Base-by-base conservation (phyloP, 1,140 invertebrate genomes). In the Panulirus ornatus region DNA sequence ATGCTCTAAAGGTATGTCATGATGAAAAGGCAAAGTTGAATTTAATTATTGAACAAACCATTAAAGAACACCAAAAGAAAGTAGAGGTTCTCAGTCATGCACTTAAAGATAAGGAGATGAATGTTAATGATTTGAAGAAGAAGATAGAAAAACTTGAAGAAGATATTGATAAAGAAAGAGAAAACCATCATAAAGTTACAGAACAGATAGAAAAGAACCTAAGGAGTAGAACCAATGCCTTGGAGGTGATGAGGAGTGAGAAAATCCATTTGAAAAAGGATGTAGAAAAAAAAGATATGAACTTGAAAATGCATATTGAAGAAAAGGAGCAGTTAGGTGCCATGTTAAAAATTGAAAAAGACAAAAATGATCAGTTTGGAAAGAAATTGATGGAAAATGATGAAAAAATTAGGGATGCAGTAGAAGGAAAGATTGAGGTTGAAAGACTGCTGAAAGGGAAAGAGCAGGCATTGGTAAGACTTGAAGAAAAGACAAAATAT, bases 71-170 rank as follows among this genome's bases (percentile, higher is more conserved):
- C 22, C 1, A 51, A 47, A 16, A 27, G 16, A 30, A 51, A 51
- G 40, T 79, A 8, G 9, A 79, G 19, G 27, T 22, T 22, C 3
- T 79, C 42, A 47, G 30, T 47, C 38, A 36, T 16, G 11, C 1
- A 3, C 30, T 79, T 42, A 51, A 1, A 27, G 8, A 38, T 27
- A 47, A 44, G 5, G 19, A 30, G 2, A 36, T 51, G n/a, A 51
- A 51, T 47, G 30, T 30, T 42, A 16, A 51, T 27, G 42, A 27
- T 27, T 5, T 79, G 1, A n/a, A 51, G 40, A 22, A 27, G 11
- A 14, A 79, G 76, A 79, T 47, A 22, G 42, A 79, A 14, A 79
- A 27, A 30, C 40, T 76, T 66, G 58, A 30, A 66, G 58, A 30
- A 30, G n/a, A 11, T 66, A 11, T n/a, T 66, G 58, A 58, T 58